Conservation (phyloP, 2,113 vertebrate species). For the Podarcis cretensis region DNA sequence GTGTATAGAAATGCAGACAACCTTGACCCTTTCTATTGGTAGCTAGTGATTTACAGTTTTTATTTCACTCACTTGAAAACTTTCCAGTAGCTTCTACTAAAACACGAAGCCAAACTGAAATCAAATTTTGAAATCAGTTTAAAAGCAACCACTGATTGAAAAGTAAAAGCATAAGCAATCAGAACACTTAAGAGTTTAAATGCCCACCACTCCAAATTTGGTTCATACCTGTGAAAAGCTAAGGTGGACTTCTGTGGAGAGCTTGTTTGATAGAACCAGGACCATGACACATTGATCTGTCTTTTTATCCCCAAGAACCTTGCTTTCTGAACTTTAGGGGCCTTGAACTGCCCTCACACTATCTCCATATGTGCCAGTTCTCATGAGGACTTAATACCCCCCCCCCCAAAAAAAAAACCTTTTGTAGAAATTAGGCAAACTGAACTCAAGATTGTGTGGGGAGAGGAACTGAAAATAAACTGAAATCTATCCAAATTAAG, state of each 20-base stretch:
- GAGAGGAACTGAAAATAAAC: too few species aligned
- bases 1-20: not conserved
- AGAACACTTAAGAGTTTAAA: not conserved
- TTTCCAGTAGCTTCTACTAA: not conserved
- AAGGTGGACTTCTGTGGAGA: not conserved
- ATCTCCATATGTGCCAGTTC: not conserved
- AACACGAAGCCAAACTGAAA: not conserved
- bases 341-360: not conserved
- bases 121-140: not conserved
- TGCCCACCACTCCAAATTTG: not conserved
- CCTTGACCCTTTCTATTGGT: not conserved
- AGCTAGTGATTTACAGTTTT: not conserved
- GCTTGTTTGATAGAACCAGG: not conserved
- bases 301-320: not conserved
- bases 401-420: too few species aligned
- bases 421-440: too few species aligned
- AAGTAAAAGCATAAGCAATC: not conserved
- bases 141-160: not conserved
- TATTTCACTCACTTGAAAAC: not conserved
- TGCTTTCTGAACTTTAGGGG: not conserved
- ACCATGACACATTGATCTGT: not conserved
- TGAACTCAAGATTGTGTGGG: too few species aligned
- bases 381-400: too few species aligned
- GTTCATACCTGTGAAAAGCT: not conserved
- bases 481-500: too few species aligned